phyloP scores from a whole-genome alignment of 2,797 vertebrate genomes.

The Girardinus metallicus region DNA sequence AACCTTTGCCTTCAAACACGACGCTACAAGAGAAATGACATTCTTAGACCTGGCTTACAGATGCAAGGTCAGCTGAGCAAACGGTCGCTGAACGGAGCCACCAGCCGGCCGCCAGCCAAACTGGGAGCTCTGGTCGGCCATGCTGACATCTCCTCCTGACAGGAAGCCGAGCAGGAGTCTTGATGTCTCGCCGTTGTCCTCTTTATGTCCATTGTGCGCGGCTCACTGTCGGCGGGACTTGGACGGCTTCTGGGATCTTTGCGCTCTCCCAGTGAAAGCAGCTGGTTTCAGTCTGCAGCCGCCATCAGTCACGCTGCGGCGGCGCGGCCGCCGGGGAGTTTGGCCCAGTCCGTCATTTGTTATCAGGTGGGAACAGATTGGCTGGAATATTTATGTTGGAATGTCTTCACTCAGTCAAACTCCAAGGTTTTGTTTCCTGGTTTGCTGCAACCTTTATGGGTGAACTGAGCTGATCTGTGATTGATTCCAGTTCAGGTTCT shows the following conservation, averaged over 20 bases:
- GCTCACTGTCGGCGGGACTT: conserved; percentile 70
- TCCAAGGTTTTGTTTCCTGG: conserved; percentile 30
- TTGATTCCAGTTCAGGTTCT: background rate
- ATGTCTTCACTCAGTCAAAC: conserved; percentile 41
- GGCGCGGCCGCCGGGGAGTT: conserved; percentile 41
- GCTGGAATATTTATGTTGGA: conserved; percentile 54
- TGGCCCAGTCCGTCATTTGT: conserved; percentile 46
- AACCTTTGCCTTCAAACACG: conserved; percentile 43
- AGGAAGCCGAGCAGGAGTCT: conserved; percentile 62
- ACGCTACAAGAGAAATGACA: conserved; percentile 58
- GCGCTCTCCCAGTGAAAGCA: conserved; percentile 58
- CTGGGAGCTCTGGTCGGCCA: conserved; percentile 44
- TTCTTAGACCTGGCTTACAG: conserved; percentile 42
- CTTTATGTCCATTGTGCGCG: conserved; percentile 60
- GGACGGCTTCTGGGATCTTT: conserved; percentile 63
- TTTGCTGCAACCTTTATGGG: conserved; percentile 22
- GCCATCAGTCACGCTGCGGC: conserved; percentile 21
- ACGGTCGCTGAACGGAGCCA: conserved; percentile 31
- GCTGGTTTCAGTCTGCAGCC: conserved; percentile 42
- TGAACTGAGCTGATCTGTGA: conserved; percentile 2
- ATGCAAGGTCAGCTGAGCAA: conserved; percentile 65
- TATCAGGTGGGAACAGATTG: conserved; percentile 63
- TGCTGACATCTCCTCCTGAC: conserved; percentile 76
- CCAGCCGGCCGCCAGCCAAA: conserved; percentile 47
- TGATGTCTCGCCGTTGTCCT: conserved; percentile 65